A percentile compares a stretch with the other conserved stretches of the same genome.
phyloP scores from a whole-genome alignment of 2,888 invertebrate genomes.

The Microctonus hyperodae region DNA sequence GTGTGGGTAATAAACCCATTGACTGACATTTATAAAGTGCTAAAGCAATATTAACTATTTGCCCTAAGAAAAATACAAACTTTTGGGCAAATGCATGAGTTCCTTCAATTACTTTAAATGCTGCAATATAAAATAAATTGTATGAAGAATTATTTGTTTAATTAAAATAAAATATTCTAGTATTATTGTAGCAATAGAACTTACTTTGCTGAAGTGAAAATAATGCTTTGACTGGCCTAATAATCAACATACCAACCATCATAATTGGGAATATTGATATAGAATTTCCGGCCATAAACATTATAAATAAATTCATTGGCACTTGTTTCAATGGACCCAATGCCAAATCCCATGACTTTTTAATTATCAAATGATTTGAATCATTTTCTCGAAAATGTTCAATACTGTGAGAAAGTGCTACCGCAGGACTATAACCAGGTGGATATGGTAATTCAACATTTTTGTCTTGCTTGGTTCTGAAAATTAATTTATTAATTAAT shows the following conservation, averaged over 20 bases:
- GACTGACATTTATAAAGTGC: slow-evolving; percentile 98
- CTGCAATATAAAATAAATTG: slow-evolving; percentile 48
- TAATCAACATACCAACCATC: slow-evolving; percentile 99
- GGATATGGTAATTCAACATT: slow-evolving; percentile 75
- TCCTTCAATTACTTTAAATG: slow-evolving; percentile 95
- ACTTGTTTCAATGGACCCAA: slow-evolving; percentile 94
- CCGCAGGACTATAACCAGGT: slow-evolving; percentile 82
- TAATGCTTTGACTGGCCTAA: slow-evolving; percentile 94
- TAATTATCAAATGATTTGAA: slow-evolving; percentile 84
- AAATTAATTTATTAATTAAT: slow-evolving; percentile 32
- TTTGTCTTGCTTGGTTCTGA: slow-evolving; percentile 59
- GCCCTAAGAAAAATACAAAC: slow-evolving; percentile 91
- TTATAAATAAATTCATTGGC: slow-evolving; percentile 99
- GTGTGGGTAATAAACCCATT: slow-evolving; percentile 96
- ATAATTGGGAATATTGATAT: slow-evolving; percentile 99
- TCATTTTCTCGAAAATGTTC: slow-evolving; percentile 86
- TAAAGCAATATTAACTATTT: slow-evolving; percentile 87
- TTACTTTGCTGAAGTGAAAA: slow-evolving; percentile 81
- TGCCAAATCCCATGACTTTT: slow-evolving; percentile 97
- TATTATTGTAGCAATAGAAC: slow-evolving; percentile 29
- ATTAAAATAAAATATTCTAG: not conserved
- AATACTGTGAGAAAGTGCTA: slow-evolving; percentile 72
- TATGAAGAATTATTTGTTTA: not conserved
- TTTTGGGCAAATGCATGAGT: slow-evolving; percentile 90
- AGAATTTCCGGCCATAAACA: slow-evolving; percentile 99